Evolutionary conservation across 2,113 vertebrate genomes (phyloP), one percentile per base, ranked within the genome.

Genomic region (Brachionichthys hirsutus): DNA sequence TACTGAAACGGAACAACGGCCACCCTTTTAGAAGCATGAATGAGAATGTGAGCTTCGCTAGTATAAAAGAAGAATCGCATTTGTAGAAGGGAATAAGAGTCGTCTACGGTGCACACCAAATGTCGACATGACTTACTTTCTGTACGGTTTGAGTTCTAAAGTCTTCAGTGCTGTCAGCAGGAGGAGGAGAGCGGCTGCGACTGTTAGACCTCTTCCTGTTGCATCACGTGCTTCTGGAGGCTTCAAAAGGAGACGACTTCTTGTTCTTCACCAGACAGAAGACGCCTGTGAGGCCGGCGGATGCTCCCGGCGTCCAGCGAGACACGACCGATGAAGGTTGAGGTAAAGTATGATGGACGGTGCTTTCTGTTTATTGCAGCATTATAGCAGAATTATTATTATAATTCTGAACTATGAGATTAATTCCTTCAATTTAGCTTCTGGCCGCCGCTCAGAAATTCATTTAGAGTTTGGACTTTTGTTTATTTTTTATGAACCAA

Each of bases 161-260:
- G 12, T 18, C 22, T 12, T 2, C 16, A 19, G 24, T 51, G 19
- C 52, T 14, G 54, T 74, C 34, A 54, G 74, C 70, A 80, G 74
- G 63, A 80, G 83, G 76, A 72, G 61, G 72, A 85, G 73, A 77
- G 73, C 67, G 73, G n/a, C n/a, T 69, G 67, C 81, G 90, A 91
- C 90, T 91, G 91, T 93, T 93, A 87, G 66, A 91, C 90, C 91
- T 89, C 90, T 93, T 93, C 92, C 92, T 91, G 91, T 91, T 80
- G 44, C 75, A 58, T 82, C 91, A 93, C 89, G 88, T 93, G 91
- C 63, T 38, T 44, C 8, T 12, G 53, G 59, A 76, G 80, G 81
- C 58, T 92, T 93, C 87, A 92, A 91, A 89, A 91, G 82, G 83
- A 85, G 89, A 66, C 80, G 6, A 58, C 80, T 67, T 56, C 76